phyloP scores from a whole-genome alignment of 2,797 vertebrate genomes.

The Meriones psammophilus region DNA sequence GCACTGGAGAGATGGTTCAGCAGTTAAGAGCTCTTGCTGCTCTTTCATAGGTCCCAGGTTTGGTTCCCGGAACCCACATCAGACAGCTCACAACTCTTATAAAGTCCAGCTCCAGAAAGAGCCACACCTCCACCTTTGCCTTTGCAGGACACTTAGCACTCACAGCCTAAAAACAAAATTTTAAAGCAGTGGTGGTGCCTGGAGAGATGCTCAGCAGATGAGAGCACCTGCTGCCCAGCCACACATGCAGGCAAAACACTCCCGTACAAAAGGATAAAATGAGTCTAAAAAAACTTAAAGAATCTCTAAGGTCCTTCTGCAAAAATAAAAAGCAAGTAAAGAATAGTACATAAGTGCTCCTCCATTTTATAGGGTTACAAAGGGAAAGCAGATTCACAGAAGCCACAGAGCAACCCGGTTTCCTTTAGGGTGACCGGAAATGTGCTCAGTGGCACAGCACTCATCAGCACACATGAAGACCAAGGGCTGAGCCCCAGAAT shows the following conservation, averaged over 20 bases:
- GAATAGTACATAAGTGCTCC: background rate
- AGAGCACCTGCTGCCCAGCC: background rate
- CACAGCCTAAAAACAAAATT: background rate
- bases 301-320: background rate
- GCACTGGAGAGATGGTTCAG: background rate
- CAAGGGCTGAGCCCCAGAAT: background rate
- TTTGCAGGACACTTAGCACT: background rate
- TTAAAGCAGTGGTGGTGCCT: background rate
- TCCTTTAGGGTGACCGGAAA: background rate
- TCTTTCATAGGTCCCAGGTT: background rate
- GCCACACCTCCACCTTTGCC: background rate
- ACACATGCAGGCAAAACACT: background rate
- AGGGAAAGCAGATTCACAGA: constrained; percentile 35
- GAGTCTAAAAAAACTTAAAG: background rate
- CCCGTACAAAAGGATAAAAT: background rate
- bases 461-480: background rate
- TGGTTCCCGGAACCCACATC: background rate
- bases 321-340: background rate
- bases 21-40: background rate
- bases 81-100: background rate
- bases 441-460: background rate
- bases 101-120: background rate
- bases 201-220: background rate
- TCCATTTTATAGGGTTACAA: constrained; percentile 33
- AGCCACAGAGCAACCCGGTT: background rate